Base-by-base conservation (phyloP, 35 echinoderm and acorn worm species). In the Eucidaris tribuloides region DNA sequence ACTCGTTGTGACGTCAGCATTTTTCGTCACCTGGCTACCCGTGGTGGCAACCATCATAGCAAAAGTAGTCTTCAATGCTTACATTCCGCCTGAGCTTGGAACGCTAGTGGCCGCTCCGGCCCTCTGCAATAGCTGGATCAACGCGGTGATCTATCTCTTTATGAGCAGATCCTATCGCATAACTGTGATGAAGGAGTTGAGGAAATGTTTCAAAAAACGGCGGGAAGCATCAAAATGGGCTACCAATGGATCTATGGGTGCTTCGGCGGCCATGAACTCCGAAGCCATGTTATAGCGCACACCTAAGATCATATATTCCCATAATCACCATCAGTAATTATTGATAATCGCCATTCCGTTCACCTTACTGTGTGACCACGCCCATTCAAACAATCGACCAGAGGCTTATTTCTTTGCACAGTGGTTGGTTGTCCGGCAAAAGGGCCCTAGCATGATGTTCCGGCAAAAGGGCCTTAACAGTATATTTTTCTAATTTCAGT, bases 221-320 rank as follows among this genome's bases (percentile, higher is more conserved):
- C 68, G 44, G 3, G 68, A 74, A 74, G n/a, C n/a, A n/a, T n/a
- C n/a, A n/a, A 74, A 74, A 44, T 74, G 68, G 68, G 38, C 44
- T 0, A 74, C 68, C 6, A 74, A 74, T 40, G 68, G 68, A 2
- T 74, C 68, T 3, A 5, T 74, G 1, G 68, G 28, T 19, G 68
- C 68, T 9, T 74, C 68, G 5, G 68, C 68, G 1, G 68, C 68
- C 6, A 25, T 74, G 11, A 27, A 74, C 41, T 74, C 68, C 11
- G 68, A 74, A 14, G 68, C 68, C 36, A 36, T 18, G 9, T 44
- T 74, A 9, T 74, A 64, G 61, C n/a, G n/a, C n/a, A n/a, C n/a
- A n/a, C n/a, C n/a, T n/a, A n/a, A n/a, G n/a, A n/a, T n/a, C n/a
- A n/a, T n/a, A n/a, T n/a, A n/a, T n/a, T n/a, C n/a, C n/a, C n/a